A percentile compares a stretch with the other conserved stretches of the same genome.
phyloP scores from a whole-genome alignment of 2,888 invertebrate species.

The Ecliptopera silaceata region DNA sequence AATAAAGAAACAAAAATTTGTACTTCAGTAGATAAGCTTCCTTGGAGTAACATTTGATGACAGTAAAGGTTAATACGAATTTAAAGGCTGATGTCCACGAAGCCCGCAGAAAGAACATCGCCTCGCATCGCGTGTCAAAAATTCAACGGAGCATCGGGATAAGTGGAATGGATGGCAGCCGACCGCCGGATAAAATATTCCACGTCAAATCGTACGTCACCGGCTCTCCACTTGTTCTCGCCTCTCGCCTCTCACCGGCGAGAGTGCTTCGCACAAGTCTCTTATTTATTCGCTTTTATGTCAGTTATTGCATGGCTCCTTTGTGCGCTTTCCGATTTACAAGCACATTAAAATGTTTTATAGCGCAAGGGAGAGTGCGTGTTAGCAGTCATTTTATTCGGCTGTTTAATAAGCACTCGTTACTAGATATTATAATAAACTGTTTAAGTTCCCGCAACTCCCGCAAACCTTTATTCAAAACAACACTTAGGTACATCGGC shows the following conservation, averaged over 20 bases:
- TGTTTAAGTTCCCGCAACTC: conserved; percentile 11
- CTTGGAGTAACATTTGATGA: conserved; percentile 45
- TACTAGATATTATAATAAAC: conserved; percentile 16
- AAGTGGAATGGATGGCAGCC: conserved; percentile 80
- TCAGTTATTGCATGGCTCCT: conserved; percentile 67
- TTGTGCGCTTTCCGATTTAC: conserved; percentile 71
- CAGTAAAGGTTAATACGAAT: conserved; percentile 65
- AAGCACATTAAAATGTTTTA: conserved; percentile 56
- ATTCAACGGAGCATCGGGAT: conserved; percentile 78
- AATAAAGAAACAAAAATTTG: too few species aligned
- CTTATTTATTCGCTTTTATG: conserved; percentile 79
- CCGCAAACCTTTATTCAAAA: conserved; percentile 32
- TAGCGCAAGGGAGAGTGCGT: conserved; percentile 44
- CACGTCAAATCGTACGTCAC: conserved; percentile 81
- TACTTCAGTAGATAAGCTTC: too few species aligned
- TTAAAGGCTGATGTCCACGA: conserved; percentile 73
- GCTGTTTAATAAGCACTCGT: conserved; percentile 34
- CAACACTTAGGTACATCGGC: conserved; percentile 38
- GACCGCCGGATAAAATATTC: conserved; percentile 78
- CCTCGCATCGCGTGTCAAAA: conserved; percentile 75
- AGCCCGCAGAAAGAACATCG: conserved; percentile 73
- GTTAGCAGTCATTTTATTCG: conserved; percentile 44
- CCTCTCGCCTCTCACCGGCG: conserved; percentile 34
- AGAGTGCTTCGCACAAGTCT: conserved; percentile 77
- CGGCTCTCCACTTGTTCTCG: conserved; percentile 74